Evolutionary conservation across 1,140 invertebrate species (phyloP), one percentile per base, ranked within the genome.

Genomic region (Neodiprion virginianus): DNA sequence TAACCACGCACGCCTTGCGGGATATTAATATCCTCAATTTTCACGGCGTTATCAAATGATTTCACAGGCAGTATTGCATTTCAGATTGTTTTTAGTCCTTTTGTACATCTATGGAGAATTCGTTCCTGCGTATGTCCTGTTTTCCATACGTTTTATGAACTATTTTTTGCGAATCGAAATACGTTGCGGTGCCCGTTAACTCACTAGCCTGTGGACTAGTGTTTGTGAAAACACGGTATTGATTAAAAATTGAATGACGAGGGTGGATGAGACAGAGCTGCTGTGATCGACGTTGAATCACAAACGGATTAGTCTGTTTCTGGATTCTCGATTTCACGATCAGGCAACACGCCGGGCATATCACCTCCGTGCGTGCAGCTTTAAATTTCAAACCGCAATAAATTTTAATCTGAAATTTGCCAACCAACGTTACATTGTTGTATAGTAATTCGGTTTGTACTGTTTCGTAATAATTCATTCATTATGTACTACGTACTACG

Each of bases 261-360:
- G 53, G 53, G 53, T 17, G 53, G 53, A 61, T 17, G 53, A 61
- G 53, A 61, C n/a, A 61, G 53, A 61, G 53, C 53, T 17, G 53
- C 11, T 61, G 53, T 61, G n/a, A 61, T 61, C 53, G 53, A 61
- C n/a, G 53, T 61, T 61, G 8, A 61, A 61, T 61, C 53, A 61
- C n/a, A 61, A 61, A 8, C 53, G 53, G 11, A 17, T 17, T 61
- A 17, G 53, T 17, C 53, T 61, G 53, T 61, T 14, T 61, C 53
- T 61, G 53, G 53, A 12, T 61, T 61, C 8, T 7, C 53, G 53
- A 61, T 61, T 61, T 8, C n/a, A 12, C 11, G 53, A 61, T 61
- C 11, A 61, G 8, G 11, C 53, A 61, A 61, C 28, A 40, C 28
- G n/a, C 8, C 53, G 8, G 2, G n/a, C 53, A 17, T 61, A 61